Evolutionary conservation across 2,797 vertebrate species (phyloP), one percentile per base, ranked within the genome.

Genomic region (Hozukius guyotensis): DNA sequence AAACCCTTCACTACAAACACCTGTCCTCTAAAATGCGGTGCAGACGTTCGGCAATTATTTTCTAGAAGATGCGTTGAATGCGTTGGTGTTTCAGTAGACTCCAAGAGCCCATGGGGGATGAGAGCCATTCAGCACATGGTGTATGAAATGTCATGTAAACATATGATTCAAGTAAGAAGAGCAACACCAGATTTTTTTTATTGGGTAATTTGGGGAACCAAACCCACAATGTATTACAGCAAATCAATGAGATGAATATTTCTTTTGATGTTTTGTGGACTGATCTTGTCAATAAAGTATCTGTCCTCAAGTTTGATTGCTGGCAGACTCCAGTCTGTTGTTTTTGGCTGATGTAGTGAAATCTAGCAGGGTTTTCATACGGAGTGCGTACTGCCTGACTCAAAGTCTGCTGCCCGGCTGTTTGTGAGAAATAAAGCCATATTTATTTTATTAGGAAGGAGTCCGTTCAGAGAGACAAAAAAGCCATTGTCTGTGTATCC

Each of bases 391-490:
- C 65, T 86, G 68, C 34, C 72, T 85, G 75, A 86, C 64, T 88
- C 77, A 68, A 55, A 59, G 29, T 71, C 69, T 85, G 59, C 77
- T 84, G 69, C 73, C 70, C 46, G 70, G 81, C 69, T 79, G 84
- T 75, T 88, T 81, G 66, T 79, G 24, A 57, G 55, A 81, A 89
- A 88, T 78, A 68, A 70, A 78, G 25, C 20, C 60, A 61, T 69
- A 67, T 90, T 89, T 91, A 73, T 90, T 90, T 86, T 78, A 86
- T 85, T 75, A 79, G 83, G 79, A 82, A 63, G 6, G 75, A 87
- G 57, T 83, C 12, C 76, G 67, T 67, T 66, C 22, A 49, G 57
- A 72, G 59, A 82, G 77, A 84, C 31, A 77, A 53, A 84, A 78
- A 75, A 55, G 38, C n/a, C 57, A 56, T 79, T 77, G 67, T 84